These are phyloP conservation scores for Oscheius sp. DNA, from an alignment of 2,888 invertebrate genomes.

Conservation along the genomic window DNA sequence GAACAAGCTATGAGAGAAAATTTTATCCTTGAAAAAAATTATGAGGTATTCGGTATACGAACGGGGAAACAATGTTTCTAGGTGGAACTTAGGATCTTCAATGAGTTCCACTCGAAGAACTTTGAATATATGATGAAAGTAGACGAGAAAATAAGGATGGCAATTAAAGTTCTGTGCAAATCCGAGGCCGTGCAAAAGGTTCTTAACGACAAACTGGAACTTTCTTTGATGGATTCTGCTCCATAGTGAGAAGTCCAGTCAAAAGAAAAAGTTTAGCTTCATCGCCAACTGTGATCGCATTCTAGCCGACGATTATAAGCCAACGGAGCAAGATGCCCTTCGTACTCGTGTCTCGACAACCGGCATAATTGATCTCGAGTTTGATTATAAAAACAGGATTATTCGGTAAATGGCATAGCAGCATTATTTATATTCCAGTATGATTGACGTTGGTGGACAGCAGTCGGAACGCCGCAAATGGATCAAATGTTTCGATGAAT, in stretches of 20 bases:
- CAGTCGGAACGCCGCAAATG: constrained; percentile 13
- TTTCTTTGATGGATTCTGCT: background rate
- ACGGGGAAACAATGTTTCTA: too few species aligned
- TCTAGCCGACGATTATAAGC: background rate
- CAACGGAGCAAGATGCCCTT: background rate
- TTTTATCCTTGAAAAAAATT: too few species aligned
- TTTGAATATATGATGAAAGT: constrained; percentile 4
- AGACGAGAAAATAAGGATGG: background rate
- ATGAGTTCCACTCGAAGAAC: background rate
- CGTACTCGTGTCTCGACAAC: background rate
- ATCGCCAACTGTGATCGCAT: background rate
- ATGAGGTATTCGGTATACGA: too few species aligned
- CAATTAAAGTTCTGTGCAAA: background rate
- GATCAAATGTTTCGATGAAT: constrained; percentile 10
- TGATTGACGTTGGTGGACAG: constrained; percentile 21
- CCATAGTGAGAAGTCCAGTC: background rate
- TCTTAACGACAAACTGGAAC: background rate
- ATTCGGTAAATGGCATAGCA: constrained; percentile 1
- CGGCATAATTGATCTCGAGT: constrained; percentile 5
- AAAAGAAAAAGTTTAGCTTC: background rate
- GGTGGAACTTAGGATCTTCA: background rate
- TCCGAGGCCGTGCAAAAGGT: background rate
- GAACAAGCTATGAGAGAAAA: too few species aligned
- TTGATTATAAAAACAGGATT: constrained; percentile 10
- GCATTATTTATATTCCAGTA: background rate